Conservation (phyloP, 2,113 vertebrate species). For the Mirounga angustirostris region DNA sequence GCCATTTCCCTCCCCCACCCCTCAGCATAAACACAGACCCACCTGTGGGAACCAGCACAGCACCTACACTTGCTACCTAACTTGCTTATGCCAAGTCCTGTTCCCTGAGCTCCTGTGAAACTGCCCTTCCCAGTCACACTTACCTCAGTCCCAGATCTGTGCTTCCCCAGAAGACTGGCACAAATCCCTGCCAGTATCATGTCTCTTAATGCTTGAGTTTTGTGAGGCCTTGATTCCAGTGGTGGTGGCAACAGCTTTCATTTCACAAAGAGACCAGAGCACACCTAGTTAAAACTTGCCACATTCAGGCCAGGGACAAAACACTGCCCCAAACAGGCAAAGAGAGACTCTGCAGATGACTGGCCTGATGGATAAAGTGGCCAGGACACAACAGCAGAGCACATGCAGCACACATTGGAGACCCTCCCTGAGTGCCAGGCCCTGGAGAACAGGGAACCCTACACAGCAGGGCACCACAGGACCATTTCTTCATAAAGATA, state of each 20-base stretch:
- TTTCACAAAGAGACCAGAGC: background rate
- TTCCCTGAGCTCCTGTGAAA: background rate
- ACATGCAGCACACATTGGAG: background rate
- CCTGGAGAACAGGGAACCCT: background rate
- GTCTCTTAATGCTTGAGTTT: background rate
- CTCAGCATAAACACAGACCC: background rate
- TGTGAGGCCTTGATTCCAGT: background rate
- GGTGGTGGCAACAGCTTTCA: background rate
- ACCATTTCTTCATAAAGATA: background rate
- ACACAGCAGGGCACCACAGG: background rate
- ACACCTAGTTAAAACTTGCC: background rate
- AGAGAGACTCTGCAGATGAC: background rate
- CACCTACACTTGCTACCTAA: background rate
- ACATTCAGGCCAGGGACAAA: background rate
- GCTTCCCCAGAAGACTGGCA: background rate
- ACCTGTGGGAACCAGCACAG: background rate
- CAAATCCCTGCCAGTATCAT: background rate
- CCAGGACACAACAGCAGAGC: background rate
- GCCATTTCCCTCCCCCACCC: no score
- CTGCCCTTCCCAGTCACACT: background rate
- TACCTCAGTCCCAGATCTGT: background rate
- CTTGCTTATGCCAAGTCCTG: background rate
- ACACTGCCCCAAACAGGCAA: background rate
- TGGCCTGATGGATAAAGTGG: background rate
- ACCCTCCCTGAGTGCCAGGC: background rate